Base-by-base conservation (phyloP, 1,140 invertebrate species). In the Periplaneta americana region DNA sequence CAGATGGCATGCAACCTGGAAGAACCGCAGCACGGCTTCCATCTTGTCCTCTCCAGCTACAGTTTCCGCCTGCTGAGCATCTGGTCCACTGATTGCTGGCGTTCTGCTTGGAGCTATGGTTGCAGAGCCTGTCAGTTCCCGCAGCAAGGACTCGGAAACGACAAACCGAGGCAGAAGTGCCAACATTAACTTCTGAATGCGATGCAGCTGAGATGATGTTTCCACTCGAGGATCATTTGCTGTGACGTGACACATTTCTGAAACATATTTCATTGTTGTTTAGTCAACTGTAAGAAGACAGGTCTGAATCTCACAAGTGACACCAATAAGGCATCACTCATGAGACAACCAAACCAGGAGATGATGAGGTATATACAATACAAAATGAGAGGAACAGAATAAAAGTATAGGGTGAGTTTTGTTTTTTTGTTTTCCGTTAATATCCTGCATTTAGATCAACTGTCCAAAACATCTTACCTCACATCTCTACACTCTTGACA, bases 141-240 rank as follows among this genome's bases (percentile, higher is more conserved):
- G 81, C 82, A 17, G 34, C n/a, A 87, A 77, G 76, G 83, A 85
- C 33, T 88, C 88, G 33, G 85, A 86, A n/a, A 87, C 79, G 74
- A 84, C 84, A 85, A 96, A 96, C 82, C 93, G 91, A 15, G 93
- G 91, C 34, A 96, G 89, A 28, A 96, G 87, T 0, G 91, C 90
- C 31, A 96, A 86, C 90, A 96, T 93, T 28, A 96, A 87, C 83
- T 92, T 91, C 83, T 94, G 93, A 32, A 94, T 84, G 1, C 93
- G 87, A 83, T 91, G 91, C 0, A 93, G 88, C 85, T 92, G 89
- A 0, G 89, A 89, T 17, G 90, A 88, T 31, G 91, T 86, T 84
- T 93, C 91, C 77, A 74, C 15, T 48, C 28, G 31, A 15, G 79
- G 32, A 18, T 66, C 57, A 74, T 28, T 35, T 80, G 79, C 79